Percentiles rank a stretch among this genome's conserved stretches.
These are phyloP conservation scores for Lepetodrilus schrolli DNA, from an alignment of 2,888 invertebrate genomes.

Conservation along the genomic window DNA sequence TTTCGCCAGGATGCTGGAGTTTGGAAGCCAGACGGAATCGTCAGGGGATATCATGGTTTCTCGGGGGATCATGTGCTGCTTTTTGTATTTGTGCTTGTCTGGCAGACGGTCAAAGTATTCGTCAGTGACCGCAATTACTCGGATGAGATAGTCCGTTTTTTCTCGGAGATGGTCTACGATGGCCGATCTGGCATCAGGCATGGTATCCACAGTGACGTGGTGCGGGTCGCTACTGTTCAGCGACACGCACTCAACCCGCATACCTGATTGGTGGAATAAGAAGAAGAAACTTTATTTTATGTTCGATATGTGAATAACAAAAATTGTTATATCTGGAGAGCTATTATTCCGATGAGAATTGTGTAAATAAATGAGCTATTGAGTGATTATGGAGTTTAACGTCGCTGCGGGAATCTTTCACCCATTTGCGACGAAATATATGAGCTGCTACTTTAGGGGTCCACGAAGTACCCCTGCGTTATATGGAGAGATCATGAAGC, in stretches of 20 bases:
- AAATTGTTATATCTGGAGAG: background rate
- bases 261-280: conserved; percentile 60
- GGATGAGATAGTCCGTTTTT: conserved; percentile 72
- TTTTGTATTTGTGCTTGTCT: conserved; percentile 65
- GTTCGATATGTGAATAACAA: background rate
- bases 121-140: conserved; percentile 73
- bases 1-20: conserved; percentile 66
- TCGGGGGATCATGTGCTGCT: conserved; percentile 61
- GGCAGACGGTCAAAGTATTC: conserved; percentile 74
- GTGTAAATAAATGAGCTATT: background rate
- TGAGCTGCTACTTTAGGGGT: no score
- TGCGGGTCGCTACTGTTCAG: conserved; percentile 60
- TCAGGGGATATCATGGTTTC: conserved; percentile 63
- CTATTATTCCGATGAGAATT: background rate
- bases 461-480: no score
- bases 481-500: no score
- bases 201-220: conserved; percentile 62
- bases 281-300: background rate
- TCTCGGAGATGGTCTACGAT: conserved; percentile 69
- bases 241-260: conserved; percentile 73
- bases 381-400: no score
- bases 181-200: conserved; percentile 68
- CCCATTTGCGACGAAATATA: no score
- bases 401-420: no score
- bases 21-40: conserved; percentile 73